Percentiles rank a stretch among this genome's conserved stretches.
Evolutionary conservation across 2,888 invertebrate species (phyloP).

Genomic region (Mesoligia furuncula): DNA sequence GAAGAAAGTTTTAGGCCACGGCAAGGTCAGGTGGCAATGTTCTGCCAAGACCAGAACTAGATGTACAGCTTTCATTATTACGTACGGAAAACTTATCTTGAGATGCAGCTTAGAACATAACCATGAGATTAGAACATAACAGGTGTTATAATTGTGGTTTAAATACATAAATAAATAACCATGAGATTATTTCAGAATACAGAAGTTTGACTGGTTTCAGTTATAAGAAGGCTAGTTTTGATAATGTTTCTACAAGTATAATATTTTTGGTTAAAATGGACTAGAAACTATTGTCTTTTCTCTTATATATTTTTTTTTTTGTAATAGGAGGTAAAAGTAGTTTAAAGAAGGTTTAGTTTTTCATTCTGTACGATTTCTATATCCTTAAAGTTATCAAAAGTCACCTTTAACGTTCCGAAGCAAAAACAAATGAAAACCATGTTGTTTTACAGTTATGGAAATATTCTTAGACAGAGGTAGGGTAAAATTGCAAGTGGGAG

Average conservation of each 20-base stretch:
- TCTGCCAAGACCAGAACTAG: constrained; percentile 45
- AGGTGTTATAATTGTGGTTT: too few relatives aligned
- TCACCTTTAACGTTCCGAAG: neutral
- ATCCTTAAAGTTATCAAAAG: neutral
- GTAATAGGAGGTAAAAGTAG: neutral
- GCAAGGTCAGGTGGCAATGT: constrained; percentile 57
- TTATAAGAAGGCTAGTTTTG: neutral
- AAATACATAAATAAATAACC: too few relatives aligned
- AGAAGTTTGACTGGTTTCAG: neutral
- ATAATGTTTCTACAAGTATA: neutral
- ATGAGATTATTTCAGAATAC: constrained; percentile 9
- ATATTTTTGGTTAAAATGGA: too few relatives aligned
- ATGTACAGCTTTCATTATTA: constrained; percentile 52
- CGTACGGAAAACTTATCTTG: constrained; percentile 11
- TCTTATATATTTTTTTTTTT: neutral
- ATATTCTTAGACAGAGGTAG: neutral
- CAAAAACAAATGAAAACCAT: neutral
- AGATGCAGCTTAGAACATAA: constrained; percentile 44
- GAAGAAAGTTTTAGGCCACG: constrained; percentile 21
- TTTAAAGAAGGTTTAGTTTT: neutral
- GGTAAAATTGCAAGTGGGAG: constrained; percentile 3
- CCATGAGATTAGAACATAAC: constrained; percentile 32
- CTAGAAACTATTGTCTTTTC: neutral
- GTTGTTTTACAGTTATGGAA: neutral
- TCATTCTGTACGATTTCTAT: neutral